phyloP scores from a whole-genome alignment of 2,888 invertebrate species.

The Hirudinaria manillensis region DNA sequence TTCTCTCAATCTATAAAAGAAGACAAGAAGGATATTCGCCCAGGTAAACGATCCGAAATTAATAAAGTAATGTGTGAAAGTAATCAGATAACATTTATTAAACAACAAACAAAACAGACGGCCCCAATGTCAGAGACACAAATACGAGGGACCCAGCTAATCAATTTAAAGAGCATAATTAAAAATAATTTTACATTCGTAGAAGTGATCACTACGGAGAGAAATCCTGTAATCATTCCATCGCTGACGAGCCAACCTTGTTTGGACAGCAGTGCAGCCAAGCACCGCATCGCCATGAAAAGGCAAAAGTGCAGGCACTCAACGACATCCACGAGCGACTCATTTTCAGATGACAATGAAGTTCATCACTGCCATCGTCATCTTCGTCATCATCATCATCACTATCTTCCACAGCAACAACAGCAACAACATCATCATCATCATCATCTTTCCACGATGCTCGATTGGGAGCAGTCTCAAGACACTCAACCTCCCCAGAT shows the following conservation, averaged over 20 bases:
- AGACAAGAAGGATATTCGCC: too few species aligned
- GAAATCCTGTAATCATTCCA: not conserved
- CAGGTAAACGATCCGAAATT: too few species aligned
- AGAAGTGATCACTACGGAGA: not conserved
- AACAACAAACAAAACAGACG: too few species aligned
- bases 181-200: too few species aligned
- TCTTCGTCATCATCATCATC: not conserved
- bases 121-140: too few species aligned
- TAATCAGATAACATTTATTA: too few species aligned
- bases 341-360: too few species aligned
- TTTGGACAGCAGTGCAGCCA: conserved; percentile 20
- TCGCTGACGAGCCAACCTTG: not conserved
- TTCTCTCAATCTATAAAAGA: too few species aligned
- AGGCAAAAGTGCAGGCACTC: not conserved
- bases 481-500: not conserved
- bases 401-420: not conserved
- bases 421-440: conserved; percentile 1
- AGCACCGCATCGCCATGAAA: conserved; percentile 1
- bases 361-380: not conserved
- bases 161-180: too few species aligned
- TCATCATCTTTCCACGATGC: not conserved
- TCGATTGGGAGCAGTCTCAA: not conserved
- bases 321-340: too few species aligned
- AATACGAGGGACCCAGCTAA: too few species aligned
- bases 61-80: too few species aligned